Evolutionary conservation across 2,797 vertebrate species (phyloP), one percentile per base, ranked within the genome.

Genomic region (Gymnodraco acuticeps): DNA sequence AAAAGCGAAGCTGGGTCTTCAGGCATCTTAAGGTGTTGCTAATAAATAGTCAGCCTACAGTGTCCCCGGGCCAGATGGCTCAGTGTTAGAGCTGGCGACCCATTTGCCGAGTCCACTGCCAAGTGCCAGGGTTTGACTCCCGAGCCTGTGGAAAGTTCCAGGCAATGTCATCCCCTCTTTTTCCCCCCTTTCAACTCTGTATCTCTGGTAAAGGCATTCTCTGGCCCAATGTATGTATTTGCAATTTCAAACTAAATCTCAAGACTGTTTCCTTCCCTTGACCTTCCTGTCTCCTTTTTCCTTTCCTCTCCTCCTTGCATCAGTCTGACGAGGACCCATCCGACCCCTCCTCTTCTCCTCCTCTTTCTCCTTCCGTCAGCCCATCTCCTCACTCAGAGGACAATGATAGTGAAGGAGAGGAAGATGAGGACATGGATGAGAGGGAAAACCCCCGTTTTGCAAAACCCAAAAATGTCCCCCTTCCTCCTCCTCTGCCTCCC

Each of bases 391-490:
- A 15, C 27, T 87, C 79, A 78, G 85, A 87, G 12, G 81, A 82
- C 10, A 82, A 89, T 0, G 78, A 84, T 3, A 77, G 70, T 38
- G 77, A 77, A 4, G 65, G 64, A 9, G 74, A 71, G 8, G 73
- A 92, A 41, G 86, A 88, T 91, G 59, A 66, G 16, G 64, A 75
- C 5, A n/a, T 6, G 43, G 77, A 93, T 42, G 87, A 87, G 92
- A 84, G 84, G 70, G 93, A 94, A 80, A 96, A 96, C 90, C 95
- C 95, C 69, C 94, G 92, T 86, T 97, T 97, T 93, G 95, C 95
- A 87, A 96, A 96, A 82, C 95, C 94, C 43, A 90, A 94, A 88
- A 91, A 93, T 55, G 80, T 62, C 75, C 79, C 72, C 1, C 85
- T 93, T 84, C 87, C 94, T 91, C 84, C 94, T 66, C 89, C 86